Conservation (phyloP, 2,888 invertebrate genomes). For the Bombylius discolor region DNA sequence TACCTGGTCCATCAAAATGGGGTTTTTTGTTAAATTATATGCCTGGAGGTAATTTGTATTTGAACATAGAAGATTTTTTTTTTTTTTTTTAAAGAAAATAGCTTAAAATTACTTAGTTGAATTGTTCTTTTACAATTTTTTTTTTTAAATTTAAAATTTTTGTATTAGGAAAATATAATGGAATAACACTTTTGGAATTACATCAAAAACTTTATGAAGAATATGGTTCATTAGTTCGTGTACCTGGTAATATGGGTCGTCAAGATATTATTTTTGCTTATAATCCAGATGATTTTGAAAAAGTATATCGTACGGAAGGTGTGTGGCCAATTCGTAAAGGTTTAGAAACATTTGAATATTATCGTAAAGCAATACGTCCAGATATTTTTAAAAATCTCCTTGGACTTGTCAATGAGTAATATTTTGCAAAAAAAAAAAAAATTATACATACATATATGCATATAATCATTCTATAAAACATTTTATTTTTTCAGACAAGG, state of each 20-base stretch:
- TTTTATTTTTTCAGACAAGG: conserved; percentile 41
- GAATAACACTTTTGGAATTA: neutral
- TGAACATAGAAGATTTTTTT: neutral
- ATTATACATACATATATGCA: neutral
- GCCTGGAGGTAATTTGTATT: conserved; percentile 22
- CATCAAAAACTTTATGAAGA: neutral
- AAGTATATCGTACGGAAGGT: conserved; percentile 16
- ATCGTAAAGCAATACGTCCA: conserved; percentile 31
- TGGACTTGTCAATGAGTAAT: conserved; percentile 27
- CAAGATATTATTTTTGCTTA: conserved; percentile 6
- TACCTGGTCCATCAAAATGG: conserved; percentile 24
- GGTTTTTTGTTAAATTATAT: conserved; percentile 21
- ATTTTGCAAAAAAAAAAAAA: too few relatives aligned
- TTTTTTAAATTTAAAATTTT: neutral
- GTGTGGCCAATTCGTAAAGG: conserved; percentile 37
- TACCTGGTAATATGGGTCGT: conserved; percentile 5
- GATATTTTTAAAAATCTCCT: conserved; percentile 30
- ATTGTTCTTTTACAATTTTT: too few relatives aligned
- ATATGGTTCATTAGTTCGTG: conserved; percentile 6
- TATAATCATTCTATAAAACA: too few relatives aligned
- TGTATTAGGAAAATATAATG: conserved; percentile 12
- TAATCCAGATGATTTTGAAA: conserved; percentile 8
- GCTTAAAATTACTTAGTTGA: too few relatives aligned
- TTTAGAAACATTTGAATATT: conserved; percentile 34
- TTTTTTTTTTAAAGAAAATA: neutral